Evolutionary conservation across 2,888 invertebrate genomes (phyloP), one percentile per base, ranked within the genome.

Genomic region (Trissonchulus sp.): DNA sequence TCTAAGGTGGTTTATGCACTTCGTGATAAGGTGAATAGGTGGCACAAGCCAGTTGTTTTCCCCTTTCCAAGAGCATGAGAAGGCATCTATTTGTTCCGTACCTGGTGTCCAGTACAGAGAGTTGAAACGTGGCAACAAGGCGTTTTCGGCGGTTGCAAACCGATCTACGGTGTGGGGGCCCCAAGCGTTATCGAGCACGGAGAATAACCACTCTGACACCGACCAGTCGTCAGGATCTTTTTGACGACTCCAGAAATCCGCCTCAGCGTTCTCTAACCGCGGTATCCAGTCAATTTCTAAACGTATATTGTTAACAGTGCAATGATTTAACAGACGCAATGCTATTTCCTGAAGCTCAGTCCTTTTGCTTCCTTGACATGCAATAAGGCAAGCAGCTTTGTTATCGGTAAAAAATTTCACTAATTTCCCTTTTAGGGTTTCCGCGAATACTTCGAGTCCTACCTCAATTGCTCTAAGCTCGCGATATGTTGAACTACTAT

Each of bases 111-210:
- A 60, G n/a, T 18, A 18, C 60, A 18, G 18, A 60, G 60, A 60
- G n/a, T 60, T 60, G n/a, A 60, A 60, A 60, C 18, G 18, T 60
- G 18, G 18, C n/a, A 60, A n/a, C n/a, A 18, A n/a, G 18, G 60
- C 60, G 60, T 60, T 60, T 18, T 18, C 60, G 18, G 60, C 18
- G n/a, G 18, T 60, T n/a, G 60, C 60, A 60, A 60, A 60, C 18
- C 60, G 60, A n/a, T 60, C 60, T n/a, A 60, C 60, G n/a, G 60
- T 60, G 60, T 60, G n/a, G n/a, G 60, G 60, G 18, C 60, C 60
- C 60, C 60, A 60, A 18, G 18, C n/a, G n/a, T 18, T 18, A n/a
- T 18, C 60, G n/a, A 60, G 60, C 60, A 60, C 60, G n/a, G 18
- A 18, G n/a, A 60, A 60, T 18, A 60, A 18, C 60, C 60, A 60